These are phyloP conservation scores for Rhaphigaster nebulosa DNA, from an alignment of 2,888 invertebrate genomes.

Conservation along the genomic window DNA sequence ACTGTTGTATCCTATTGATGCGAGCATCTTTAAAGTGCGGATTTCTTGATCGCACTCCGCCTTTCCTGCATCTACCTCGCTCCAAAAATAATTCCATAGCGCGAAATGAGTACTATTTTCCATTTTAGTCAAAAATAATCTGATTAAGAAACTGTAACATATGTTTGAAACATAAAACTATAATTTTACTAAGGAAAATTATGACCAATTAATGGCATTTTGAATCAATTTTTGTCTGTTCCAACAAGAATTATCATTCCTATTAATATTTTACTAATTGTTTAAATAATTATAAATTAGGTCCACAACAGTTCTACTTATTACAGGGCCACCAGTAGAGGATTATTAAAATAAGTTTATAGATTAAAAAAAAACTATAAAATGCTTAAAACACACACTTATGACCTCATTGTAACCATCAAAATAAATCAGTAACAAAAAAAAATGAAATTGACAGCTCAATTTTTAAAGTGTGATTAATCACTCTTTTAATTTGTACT, in stretches of 20 bases:
- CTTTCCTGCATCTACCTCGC: background rate
- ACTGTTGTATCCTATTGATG: slow-evolving; percentile 9
- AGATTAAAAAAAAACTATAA: background rate
- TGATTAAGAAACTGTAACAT: background rate
- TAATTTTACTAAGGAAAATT: background rate
- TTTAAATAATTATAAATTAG: background rate
- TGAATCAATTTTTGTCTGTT: background rate
- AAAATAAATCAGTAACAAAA: background rate
- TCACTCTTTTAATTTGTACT: too few relatives aligned
- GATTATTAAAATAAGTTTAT: background rate
- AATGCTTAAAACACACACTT: background rate
- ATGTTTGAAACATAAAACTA: background rate
- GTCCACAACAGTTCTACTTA: background rate
- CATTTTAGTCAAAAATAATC: background rate
- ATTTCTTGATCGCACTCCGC: background rate
- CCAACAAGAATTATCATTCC: too few relatives aligned
- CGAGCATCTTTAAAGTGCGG: background rate
- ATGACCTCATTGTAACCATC: background rate
- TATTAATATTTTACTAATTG: too few relatives aligned
- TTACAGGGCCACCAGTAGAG: background rate
- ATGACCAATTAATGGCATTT: background rate
- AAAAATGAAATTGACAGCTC: too few relatives aligned
- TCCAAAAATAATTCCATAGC: slow-evolving; percentile 36
- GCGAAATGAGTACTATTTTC: background rate
- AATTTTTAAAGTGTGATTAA: background rate